Conservation (phyloP, 2,888 invertebrate genomes). For the Metopia argyrocephala region DNA sequence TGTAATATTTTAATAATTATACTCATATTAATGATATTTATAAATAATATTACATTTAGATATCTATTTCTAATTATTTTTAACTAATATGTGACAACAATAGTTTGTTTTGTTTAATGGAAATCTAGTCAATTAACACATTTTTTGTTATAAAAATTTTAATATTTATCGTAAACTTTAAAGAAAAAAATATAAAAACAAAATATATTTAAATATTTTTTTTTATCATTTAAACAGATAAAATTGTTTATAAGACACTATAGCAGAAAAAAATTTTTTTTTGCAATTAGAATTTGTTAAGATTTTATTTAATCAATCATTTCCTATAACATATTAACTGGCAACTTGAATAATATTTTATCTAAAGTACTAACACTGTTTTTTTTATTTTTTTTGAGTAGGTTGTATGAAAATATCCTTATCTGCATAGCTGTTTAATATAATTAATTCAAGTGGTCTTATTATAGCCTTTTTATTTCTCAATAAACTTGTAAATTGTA, state of each 20-base stretch:
- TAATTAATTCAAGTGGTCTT: too few relatives aligned
- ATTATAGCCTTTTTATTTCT: too few relatives aligned
- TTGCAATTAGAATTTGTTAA: not conserved
- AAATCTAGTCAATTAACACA: not conserved
- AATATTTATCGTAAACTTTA: not conserved
- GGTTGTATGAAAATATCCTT: not conserved
- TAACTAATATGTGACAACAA: not conserved
- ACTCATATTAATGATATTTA: not conserved
- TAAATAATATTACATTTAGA: not conserved
- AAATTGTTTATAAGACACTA: not conserved
- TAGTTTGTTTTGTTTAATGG: not conserved
- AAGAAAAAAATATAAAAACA: not conserved
- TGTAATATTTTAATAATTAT: not conserved
- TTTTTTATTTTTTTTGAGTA: not conserved
- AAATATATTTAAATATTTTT: too few relatives aligned
- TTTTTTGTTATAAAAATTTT: not conserved
- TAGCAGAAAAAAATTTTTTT: not conserved
- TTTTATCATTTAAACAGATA: not conserved
- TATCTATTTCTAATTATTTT: not conserved
- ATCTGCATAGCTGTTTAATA: not conserved
- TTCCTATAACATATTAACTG: not conserved
- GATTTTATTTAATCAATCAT: not conserved
- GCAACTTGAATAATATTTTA: too few relatives aligned
- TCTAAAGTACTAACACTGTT: not conserved
- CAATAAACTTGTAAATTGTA: not conserved